Percentiles rank a stretch among this genome's conserved stretches.
phyloP scores from a whole-genome alignment of 1,140 invertebrate genomes.

The Bombyx mori region ASM3026992v2 NC_085125.1:12923501-12924000 shows the following conservation, averaged over 20 bases:
- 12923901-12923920: too few species aligned
- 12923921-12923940: too few species aligned
- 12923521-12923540: conserved; percentile 47
- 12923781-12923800: conserved; percentile 36
- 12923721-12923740: conserved; percentile 23
- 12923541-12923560: conserved; percentile 54
- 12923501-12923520: conserved; percentile 62
- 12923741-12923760: conserved; percentile 37
- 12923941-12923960: too few species aligned
- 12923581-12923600: conserved; percentile 71
- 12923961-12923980: too few species aligned
- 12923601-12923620: conserved; percentile 63
- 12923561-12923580: conserved; percentile 70
- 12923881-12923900: too few species aligned
- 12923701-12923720: conserved; percentile 52
- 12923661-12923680: conserved; percentile 54
- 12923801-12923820: conserved; percentile 54
- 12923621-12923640: conserved; percentile 48
- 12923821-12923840: conserved; percentile 52
- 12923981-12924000: too few species aligned
- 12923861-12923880: too few species aligned
- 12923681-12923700: conserved; percentile 53
- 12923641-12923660: conserved; percentile 46
- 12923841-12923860: not conserved
- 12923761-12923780: conserved; percentile 39